Conservation (phyloP, 2,113 vertebrate genomes). For the Microtus ochrogaster region DNA sequence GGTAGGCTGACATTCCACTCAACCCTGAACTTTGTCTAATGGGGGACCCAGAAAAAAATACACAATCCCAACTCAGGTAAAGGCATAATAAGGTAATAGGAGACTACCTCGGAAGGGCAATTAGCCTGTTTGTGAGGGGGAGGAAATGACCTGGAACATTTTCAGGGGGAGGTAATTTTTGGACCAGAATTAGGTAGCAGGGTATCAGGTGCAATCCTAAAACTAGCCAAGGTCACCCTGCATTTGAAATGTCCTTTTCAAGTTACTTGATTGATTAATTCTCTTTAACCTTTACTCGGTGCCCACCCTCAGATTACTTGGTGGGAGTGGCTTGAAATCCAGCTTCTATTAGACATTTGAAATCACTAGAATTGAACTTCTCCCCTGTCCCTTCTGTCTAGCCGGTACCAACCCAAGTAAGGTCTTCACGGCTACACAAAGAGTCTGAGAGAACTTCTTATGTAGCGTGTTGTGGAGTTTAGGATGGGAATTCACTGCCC, state of each 20-base stretch:
- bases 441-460: background rate
- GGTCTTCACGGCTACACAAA: background rate
- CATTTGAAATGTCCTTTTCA: slow-evolving; percentile 45
- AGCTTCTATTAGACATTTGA: background rate
- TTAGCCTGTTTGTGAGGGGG: background rate
- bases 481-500: background rate
- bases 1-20: background rate
- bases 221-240: background rate
- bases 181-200: slow-evolving; percentile 7
- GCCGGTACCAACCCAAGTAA: background rate
- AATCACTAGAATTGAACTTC: background rate
- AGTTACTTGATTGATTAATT: background rate
- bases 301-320: background rate
- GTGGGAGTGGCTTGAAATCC: background rate
- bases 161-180: background rate
- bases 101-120: background rate
- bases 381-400: background rate
- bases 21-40: background rate
- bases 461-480: background rate
- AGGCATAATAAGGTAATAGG: background rate
- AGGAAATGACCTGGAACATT: background rate
- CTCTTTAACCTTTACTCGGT: background rate
- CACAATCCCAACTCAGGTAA: background rate
- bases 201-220: background rate
- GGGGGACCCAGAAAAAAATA: slow-evolving; percentile 2